Evolutionary conservation across 1,140 invertebrate genomes (phyloP).

Genomic region (Condylostylus longicornis): DNA sequence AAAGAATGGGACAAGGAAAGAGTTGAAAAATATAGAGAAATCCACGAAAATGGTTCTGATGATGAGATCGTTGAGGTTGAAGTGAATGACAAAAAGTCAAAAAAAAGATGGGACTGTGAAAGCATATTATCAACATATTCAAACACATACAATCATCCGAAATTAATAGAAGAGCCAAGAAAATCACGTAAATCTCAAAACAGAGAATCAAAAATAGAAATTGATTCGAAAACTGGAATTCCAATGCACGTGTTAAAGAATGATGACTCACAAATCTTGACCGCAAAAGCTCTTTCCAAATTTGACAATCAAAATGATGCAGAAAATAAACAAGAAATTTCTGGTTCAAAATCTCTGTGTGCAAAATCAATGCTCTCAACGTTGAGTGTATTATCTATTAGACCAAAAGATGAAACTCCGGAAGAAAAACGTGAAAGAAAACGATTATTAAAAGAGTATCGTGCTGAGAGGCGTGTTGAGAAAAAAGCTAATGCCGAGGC

Average conservation of each 20-base stretch:
- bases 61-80: constrained; percentile 44
- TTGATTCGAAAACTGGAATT: constrained; percentile 55
- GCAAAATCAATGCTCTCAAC: constrained; percentile 53
- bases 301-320: constrained; percentile 40
- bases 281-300: constrained; percentile 48
- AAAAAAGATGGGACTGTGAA: constrained; percentile 85
- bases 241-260: constrained; percentile 47
- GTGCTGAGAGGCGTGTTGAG: constrained; percentile 67
- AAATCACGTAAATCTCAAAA: constrained; percentile 27
- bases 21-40: constrained; percentile 36
- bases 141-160: constrained; percentile 81
- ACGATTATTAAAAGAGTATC: constrained; percentile 64
- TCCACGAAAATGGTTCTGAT: constrained; percentile 41
- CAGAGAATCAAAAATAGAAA: constrained; percentile 42
- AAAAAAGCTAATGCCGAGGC: constrained; percentile 72
- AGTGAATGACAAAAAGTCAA: constrained; percentile 39
- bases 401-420: constrained; percentile 65
- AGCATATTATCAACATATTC: constrained; percentile 81
- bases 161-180: constrained; percentile 64
- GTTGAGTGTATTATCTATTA: constrained; percentile 51
- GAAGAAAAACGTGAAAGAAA: constrained; percentile 73
- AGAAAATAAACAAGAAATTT: constrained; percentile 12
- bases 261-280: constrained; percentile 43
- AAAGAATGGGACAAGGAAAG: constrained; percentile 51
- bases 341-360: constrained; percentile 36